phyloP scores from a whole-genome alignment of 2,113 vertebrate genomes.

The Montifringilla adamsi region DNA sequence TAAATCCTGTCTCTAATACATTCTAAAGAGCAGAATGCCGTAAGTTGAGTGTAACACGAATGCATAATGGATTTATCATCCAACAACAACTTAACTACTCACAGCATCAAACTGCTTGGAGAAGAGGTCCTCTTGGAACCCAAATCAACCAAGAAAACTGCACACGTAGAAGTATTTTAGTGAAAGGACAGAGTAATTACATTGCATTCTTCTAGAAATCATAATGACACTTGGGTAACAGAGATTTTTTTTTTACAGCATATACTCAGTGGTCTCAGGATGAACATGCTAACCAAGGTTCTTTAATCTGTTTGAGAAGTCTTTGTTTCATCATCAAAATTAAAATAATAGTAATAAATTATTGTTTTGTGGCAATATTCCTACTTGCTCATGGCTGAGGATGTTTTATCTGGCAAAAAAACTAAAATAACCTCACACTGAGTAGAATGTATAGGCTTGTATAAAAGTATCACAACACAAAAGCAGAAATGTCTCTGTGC shows the following conservation, averaged over 20 bases:
- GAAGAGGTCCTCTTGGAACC: neutral
- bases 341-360: neutral
- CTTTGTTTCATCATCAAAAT: neutral
- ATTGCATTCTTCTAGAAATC: neutral
- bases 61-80: neutral
- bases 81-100: neutral
- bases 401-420: neutral
- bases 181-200: neutral
- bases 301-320: neutral
- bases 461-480: neutral
- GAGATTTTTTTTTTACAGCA: neutral
- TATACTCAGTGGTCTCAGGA: neutral
- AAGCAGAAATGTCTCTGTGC: neutral
- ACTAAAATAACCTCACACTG: neutral
- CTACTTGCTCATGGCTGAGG: neutral
- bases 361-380: neutral
- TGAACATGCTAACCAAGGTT: neutral
- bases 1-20: neutral
- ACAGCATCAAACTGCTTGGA: neutral
- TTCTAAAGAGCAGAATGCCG: neutral
- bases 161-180: neutral
- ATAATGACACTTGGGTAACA: neutral
- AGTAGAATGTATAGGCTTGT: neutral
- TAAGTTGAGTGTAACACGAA: neutral
- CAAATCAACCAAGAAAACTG: neutral